These are phyloP conservation scores for Catharus fuscescens DNA, from an alignment of 2,113 vertebrate genomes.

Conservation along the genomic window DNA sequence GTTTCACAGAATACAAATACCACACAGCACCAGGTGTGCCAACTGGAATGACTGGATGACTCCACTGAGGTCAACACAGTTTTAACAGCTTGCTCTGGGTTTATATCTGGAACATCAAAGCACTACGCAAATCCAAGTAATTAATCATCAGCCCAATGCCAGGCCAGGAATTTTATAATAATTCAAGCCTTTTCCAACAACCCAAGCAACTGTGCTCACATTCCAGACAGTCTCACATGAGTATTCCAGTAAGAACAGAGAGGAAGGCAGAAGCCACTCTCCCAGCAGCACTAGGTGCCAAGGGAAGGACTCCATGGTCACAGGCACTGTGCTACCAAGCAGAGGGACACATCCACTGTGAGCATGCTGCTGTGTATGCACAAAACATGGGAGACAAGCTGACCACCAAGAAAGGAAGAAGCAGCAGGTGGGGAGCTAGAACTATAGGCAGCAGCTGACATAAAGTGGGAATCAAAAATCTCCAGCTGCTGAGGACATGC, in stretches of 20 bases:
- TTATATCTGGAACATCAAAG: conserved; percentile 5
- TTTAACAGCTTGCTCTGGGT: neutral
- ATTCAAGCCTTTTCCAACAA: neutral
- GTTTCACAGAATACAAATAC: conserved; percentile 22
- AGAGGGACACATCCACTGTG: neutral
- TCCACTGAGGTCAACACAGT: neutral
- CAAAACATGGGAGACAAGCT: neutral
- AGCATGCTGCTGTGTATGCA: neutral
- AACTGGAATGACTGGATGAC: neutral
- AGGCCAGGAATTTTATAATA: neutral
- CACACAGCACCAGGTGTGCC: neutral
- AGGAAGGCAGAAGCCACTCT: neutral
- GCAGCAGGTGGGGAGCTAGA: neutral
- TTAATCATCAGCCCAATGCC: conserved; percentile 1
- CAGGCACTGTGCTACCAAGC: neutral
- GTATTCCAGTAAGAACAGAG: neutral
- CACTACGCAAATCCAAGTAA: neutral
- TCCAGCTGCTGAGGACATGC: neutral
- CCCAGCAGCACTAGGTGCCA: neutral
- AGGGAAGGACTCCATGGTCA: neutral
- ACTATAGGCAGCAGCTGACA: neutral
- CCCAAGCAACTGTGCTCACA: neutral
- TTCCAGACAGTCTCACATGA: neutral
- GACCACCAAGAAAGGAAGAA: neutral
- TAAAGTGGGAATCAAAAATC: neutral